A percentile compares a stretch with the other conserved stretches of the same genome.
phyloP scores from a whole-genome alignment of 2,797 vertebrate genomes.

The Simalia tracyae region DNA sequence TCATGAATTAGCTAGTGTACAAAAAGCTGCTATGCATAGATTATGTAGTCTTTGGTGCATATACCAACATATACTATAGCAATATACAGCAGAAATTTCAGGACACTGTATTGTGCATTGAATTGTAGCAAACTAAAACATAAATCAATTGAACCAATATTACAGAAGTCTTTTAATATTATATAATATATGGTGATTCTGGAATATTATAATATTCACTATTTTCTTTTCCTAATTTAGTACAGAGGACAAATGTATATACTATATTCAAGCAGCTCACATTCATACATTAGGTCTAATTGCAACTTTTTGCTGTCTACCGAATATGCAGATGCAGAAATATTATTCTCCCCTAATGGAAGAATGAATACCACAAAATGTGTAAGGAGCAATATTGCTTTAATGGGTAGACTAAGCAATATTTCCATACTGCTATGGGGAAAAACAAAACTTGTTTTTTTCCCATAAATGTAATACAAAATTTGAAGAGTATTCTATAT shows the following conservation, averaged over 20 bases:
- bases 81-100: not conserved
- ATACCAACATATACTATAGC: not conserved
- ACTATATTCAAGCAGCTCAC: not conserved
- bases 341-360: conserved; percentile 30
- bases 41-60: not conserved
- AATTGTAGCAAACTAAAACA: not conserved
- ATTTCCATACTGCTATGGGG: conserved; percentile 24
- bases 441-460: conserved; percentile 24
- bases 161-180: not conserved
- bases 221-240: not conserved
- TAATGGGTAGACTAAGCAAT: conserved; percentile 33
- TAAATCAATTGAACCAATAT: not conserved
- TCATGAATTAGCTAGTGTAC: not conserved
- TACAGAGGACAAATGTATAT: not conserved
- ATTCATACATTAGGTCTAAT: not conserved
- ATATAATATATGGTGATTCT: not conserved
- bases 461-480: conserved; percentile 39
- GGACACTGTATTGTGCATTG: not conserved
- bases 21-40: not conserved
- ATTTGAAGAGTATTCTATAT: conserved; percentile 22
- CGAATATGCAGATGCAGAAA: conserved; percentile 15
- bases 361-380: conserved; percentile 43
- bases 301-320: not conserved
- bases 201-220: not conserved
- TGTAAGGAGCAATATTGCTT: conserved; percentile 42